Evolutionary conservation across 2,888 invertebrate genomes (phyloP).

Genomic region (Cheilosia variabilis): DNA sequence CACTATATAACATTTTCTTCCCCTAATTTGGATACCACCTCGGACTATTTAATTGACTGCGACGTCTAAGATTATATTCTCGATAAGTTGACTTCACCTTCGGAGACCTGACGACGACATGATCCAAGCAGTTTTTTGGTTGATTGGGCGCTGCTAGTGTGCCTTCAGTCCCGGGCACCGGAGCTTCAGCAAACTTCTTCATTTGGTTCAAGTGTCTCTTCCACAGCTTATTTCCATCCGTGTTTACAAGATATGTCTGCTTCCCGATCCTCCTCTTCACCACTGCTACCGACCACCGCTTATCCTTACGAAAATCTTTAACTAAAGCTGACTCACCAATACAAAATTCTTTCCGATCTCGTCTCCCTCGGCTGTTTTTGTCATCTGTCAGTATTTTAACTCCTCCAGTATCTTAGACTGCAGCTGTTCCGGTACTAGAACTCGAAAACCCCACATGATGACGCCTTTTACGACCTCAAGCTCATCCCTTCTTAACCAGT

Average conservation of each 20-base stretch:
- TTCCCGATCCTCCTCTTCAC: slow-evolving; percentile 14
- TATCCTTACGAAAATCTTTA: slow-evolving; percentile 14
- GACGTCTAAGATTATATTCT: neutral
- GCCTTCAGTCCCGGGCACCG: neutral
- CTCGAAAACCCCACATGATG: slow-evolving; percentile 26
- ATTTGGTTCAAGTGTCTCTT: slow-evolving; percentile 6
- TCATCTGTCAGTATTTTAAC: neutral
- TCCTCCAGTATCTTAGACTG: slow-evolving; percentile 5
- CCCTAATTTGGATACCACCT: neutral
- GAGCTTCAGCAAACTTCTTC: neutral
- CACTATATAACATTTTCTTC: neutral
- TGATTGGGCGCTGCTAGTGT: neutral
- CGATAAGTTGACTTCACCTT: neutral
- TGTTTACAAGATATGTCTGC: slow-evolving; percentile 11
- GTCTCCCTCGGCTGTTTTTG: neutral
- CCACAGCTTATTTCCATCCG: neutral
- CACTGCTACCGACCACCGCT: neutral
- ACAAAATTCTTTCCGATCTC: neutral
- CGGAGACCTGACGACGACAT: neutral
- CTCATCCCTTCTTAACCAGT: slow-evolving; percentile 14
- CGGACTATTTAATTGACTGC: neutral
- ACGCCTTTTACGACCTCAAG: neutral
- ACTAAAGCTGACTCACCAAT: slow-evolving; percentile 22
- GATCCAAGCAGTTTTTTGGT: neutral
- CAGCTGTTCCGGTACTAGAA: slow-evolving; percentile 18